Percentiles rank a stretch among this genome's conserved stretches.
These are phyloP conservation scores for Anguilla marmorata DNA, from an alignment of 2,797 vertebrate species.

Conservation along the genomic window DNA sequence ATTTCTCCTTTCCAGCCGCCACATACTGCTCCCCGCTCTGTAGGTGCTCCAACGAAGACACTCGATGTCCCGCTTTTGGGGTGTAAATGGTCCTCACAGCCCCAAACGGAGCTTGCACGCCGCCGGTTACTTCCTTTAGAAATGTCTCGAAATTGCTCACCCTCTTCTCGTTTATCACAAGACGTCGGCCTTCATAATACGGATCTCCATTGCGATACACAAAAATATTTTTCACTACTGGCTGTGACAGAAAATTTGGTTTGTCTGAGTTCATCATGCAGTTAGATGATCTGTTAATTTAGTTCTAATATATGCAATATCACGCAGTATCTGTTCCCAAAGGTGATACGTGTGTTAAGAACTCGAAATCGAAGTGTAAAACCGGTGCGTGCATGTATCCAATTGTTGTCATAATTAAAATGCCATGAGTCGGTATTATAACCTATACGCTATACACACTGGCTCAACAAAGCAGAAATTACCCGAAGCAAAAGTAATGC, in stretches of 20 bases:
- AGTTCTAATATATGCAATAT: constrained; percentile 3
- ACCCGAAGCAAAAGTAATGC: background rate
- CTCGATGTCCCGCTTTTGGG: constrained; percentile 82
- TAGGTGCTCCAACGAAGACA: constrained; percentile 82
- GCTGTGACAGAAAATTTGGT: constrained; percentile 82
- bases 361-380: background rate
- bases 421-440: background rate
- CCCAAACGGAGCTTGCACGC: constrained; percentile 88
- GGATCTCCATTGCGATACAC: constrained; percentile 93
- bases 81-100: constrained; percentile 95
- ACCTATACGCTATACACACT: background rate
- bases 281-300: background rate
- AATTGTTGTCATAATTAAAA: constrained; percentile 27
- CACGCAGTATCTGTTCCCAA: background rate
- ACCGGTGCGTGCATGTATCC: background rate
- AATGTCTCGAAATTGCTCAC: constrained; percentile 88
- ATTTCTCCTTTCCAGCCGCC: constrained; percentile 88
- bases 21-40: constrained; percentile 92
- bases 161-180: constrained; percentile 88
- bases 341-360: background rate
- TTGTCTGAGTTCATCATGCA: constrained; percentile 66
- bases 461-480: background rate
- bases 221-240: constrained; percentile 86
- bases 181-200: constrained; percentile 85
- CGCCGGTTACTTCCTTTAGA: constrained; percentile 88